These are phyloP conservation scores for Acanthosoma haemorrhoidale DNA, from an alignment of 2,888 invertebrate genomes.

Conservation along the genomic window DNA sequence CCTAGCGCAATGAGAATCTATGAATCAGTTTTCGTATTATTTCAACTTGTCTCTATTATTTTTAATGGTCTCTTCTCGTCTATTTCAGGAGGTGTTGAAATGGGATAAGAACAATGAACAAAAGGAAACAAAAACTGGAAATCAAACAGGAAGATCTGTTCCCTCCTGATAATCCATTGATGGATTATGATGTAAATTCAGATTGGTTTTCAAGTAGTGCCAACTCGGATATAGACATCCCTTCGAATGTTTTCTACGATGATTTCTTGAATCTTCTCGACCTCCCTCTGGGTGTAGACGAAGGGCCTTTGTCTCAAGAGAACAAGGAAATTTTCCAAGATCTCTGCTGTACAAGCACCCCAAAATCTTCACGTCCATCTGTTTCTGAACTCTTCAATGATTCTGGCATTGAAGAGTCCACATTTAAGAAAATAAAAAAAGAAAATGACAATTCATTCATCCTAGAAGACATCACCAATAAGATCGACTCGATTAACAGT, in stretches of 20 bases:
- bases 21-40: too few species aligned
- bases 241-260: not conserved
- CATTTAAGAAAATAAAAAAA: not conserved
- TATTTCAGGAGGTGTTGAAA: not conserved
- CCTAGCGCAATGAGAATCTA: too few species aligned
- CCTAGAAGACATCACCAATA: conserved; percentile 10
- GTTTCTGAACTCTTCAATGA: not conserved
- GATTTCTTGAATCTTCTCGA: conserved; percentile 18
- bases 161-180: not conserved
- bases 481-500: not conserved
- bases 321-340: conserved; percentile 27
- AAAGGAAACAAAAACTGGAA: conserved; percentile 24
- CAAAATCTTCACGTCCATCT: not conserved
- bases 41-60: not conserved
- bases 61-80: not conserved
- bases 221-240: conserved; percentile 2
- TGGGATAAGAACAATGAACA: conserved; percentile 25
- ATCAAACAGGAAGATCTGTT: not conserved
- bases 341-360: conserved; percentile 19
- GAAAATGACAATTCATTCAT: not conserved
- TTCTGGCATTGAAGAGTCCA: not conserved
- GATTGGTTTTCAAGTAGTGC: not conserved
- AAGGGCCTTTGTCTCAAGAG: conserved; percentile 10
- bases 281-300: not conserved
- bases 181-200: conserved; percentile 15